A percentile compares a stretch with the other conserved stretches of the same genome.
These are phyloP conservation scores for Tetraneura akinire DNA, from an alignment of 1,140 invertebrate species.

Conservation along the genomic window DNA sequence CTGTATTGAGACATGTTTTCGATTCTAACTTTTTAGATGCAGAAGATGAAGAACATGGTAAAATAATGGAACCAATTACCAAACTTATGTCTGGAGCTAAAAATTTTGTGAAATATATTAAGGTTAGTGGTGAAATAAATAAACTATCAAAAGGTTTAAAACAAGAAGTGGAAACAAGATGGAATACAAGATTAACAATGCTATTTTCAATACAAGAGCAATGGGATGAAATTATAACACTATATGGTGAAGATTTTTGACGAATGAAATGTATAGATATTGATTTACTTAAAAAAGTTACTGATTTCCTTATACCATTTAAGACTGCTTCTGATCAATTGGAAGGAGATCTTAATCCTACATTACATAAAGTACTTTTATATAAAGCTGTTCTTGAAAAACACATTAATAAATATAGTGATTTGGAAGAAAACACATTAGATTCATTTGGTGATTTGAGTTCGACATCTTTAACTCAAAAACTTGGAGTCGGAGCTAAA, in stretches of 20 bases:
- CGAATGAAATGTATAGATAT: conserved; percentile 5
- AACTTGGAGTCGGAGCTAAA: conserved; percentile 3
- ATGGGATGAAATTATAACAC: not conserved
- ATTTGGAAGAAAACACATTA: not conserved
- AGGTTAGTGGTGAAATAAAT: not conserved
- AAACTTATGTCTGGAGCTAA: not conserved
- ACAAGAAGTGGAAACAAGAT: not conserved
- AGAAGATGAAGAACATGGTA: not conserved
- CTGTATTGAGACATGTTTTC: not conserved
- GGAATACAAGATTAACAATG: not conserved
- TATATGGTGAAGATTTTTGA: not conserved
- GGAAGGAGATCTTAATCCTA: not conserved
- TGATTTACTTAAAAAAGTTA: not conserved
- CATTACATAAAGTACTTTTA: not conserved
- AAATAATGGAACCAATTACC: not conserved
- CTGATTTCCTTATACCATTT: not conserved
- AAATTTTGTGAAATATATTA: not conserved
- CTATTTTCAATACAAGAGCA: not conserved
- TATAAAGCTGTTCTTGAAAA: conserved; percentile 6
- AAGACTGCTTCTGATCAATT: not conserved
- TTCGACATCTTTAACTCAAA: not conserved
- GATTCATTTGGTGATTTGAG: not conserved
- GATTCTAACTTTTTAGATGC: not conserved
- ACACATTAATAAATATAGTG: not conserved
- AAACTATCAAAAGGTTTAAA: not conserved